Evolutionary conservation across 2,888 invertebrate genomes (phyloP), one percentile per base, ranked within the genome.

Genomic region (Lasiommata megera): DNA sequence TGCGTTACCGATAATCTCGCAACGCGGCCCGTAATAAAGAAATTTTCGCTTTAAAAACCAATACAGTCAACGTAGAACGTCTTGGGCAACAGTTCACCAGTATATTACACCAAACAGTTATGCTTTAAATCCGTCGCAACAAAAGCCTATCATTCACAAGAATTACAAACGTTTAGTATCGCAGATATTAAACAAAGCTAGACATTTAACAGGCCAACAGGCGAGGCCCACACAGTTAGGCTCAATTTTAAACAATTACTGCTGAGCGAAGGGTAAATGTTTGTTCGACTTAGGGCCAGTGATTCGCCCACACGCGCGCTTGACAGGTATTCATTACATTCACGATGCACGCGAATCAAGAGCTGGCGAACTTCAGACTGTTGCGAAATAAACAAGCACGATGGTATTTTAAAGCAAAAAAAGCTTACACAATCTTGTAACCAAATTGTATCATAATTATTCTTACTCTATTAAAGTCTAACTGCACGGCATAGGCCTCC

Each of bases 231-330:
- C 89, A 89, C 89, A 88, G 89, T 89, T 89, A 88, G 88, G 87
- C 83, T 85, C 89, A 89, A 90, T 90, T 90, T 90, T 89, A 88
- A 89, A 90, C 90, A 90, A 90, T 90, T 89, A 89, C 88, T 82
- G 84, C 77, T 84, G 86, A 84, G 84, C 85, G 86, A 84, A 85
- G 84, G 87, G 89, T 82, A 89, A 89, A 90, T 89, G 88, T 90
- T 90, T 90, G 86, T 89, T 88, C 88, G 88, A 87, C 84, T 88
- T 88, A 86, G 86, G 38, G 67, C 64, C 67, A 62, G 68, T 68
- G 81, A 76, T 80, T 79, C 88, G 89, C 86, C 89, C 90, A 90
- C 90, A 88, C 90, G 84, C 88, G 84, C 81, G 82, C 72, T 76
- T 88, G 89, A 87, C 89, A 89, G 88, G 85, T 83, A 87, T 83